Evolutionary conservation across 2,797 vertebrate genomes (phyloP), one percentile per base, ranked within the genome.

Genomic region (Mus spretus): DNA sequence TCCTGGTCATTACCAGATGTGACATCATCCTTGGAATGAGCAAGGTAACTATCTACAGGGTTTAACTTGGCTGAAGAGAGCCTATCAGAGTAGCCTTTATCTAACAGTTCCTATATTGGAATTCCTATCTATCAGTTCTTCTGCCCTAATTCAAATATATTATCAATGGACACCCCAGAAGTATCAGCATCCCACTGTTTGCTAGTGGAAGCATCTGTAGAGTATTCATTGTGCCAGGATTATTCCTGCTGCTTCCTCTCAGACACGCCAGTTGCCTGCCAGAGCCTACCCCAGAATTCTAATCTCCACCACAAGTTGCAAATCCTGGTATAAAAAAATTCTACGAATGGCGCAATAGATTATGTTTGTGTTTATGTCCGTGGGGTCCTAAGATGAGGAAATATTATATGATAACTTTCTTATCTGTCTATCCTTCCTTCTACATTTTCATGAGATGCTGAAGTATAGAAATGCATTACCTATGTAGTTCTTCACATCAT

Each of bases 181-280:
- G 13, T 14, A 81, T 70, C 6, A 50, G 13, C 14, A 81, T 70
- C 6, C 72, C 24, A 13, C 3, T 1, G 12, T 61, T 6, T 15
- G 22, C 78, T 28, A 47, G 0, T 4, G 20, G 55, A 40, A 8
- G 15, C 22, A 19, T 63, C 15, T 44, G 47, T 5, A 24, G 55
- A 61, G 19, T 72, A 28, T 26, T 34, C 17, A 40, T 0, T 53
- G 9, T 9, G 44, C 5, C 11, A 28, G 24, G 24, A 26, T 40
- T 47, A 47, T 17, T 78, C 75, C 34, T 9, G 31, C 44, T 59
- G 3, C 26, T 57, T 40, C 50, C 4, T 50, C 24, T 44, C 47
- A 67, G 1, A 11, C 28, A 3, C 7, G 40, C 4, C 20, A 13
- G 10, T 6, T 87, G 17, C 11, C 7, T n/a, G 26, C 0, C n/a